These are phyloP conservation scores for Craterocephalus amniculus DNA, from an alignment of 2,797 vertebrate species.

Conservation along the genomic window DNA sequence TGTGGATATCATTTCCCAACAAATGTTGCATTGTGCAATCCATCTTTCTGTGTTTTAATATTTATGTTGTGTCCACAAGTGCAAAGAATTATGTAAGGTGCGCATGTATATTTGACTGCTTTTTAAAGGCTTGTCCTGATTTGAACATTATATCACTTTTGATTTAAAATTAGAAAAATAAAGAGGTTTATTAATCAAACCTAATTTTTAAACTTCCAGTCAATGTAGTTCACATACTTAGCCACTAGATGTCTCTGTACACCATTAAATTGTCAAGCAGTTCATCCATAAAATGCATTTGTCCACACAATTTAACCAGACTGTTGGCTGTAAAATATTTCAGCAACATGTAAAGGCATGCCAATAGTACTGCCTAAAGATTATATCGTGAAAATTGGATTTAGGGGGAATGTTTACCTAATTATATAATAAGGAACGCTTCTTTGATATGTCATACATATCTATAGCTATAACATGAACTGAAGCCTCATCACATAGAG, in stretches of 20 bases:
- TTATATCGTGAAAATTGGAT: neutral
- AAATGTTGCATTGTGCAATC: conserved; percentile 31
- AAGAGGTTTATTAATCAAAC: neutral
- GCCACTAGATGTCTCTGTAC: conserved; percentile 48
- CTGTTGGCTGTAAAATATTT: neutral
- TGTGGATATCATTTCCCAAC: conserved; percentile 33
- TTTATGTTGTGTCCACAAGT: conserved; percentile 46
- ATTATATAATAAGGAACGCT: too few species aligned
- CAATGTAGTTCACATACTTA: neutral
- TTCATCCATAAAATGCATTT: neutral
- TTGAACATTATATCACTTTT: neutral
- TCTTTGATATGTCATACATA: too few species aligned
- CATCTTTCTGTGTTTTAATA: conserved; percentile 40
- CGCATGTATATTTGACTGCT: neutral
- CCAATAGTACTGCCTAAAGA: neutral
- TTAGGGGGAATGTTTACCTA: neutral
- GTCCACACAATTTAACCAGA: neutral
- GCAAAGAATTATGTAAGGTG: conserved; percentile 11
- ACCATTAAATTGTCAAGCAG: neutral
- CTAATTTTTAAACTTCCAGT: neutral
- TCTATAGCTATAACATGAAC: too few species aligned
- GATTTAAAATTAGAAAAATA: conserved; percentile 2
- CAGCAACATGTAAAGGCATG: neutral
- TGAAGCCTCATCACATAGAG: too few species aligned
- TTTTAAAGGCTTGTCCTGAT: neutral